phyloP scores from a whole-genome alignment of 2,888 invertebrate species.

The Cephalotes varians region DNA sequence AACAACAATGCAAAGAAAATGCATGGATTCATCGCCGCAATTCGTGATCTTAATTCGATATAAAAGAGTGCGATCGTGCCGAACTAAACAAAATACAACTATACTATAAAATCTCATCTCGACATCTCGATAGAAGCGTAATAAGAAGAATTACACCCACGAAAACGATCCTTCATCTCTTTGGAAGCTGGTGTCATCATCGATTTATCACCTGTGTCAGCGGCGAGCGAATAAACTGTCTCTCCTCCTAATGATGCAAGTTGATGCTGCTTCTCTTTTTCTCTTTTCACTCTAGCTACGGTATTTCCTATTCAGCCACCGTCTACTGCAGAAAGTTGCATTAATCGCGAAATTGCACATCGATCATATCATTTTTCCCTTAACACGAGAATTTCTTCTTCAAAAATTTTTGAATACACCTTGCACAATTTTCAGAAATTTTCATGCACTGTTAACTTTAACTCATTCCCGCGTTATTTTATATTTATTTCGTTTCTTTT shows the following conservation, averaged over 20 bases:
- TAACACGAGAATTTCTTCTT: background rate
- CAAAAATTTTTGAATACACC: background rate
- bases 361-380: background rate
- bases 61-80: background rate
- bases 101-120: constrained; percentile 3
- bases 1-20: background rate
- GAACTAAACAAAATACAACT: no score
- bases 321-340: constrained; percentile 10
- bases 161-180: background rate
- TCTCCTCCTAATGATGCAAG: constrained; percentile 39
- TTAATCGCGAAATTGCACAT: background rate
- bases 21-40: background rate
- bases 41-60: background rate
- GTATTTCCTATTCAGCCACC: background rate
- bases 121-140: background rate
- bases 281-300: background rate
- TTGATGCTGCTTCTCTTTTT: constrained; percentile 28
- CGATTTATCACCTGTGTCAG: constrained; percentile 25
- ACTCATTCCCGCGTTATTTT: background rate
- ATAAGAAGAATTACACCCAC: background rate
- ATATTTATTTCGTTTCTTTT: background rate
- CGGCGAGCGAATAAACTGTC: constrained; percentile 5
- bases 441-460: background rate
- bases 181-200: background rate
- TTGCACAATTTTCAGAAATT: constrained; percentile 4